phyloP scores from a whole-genome alignment of 2,888 invertebrate species.

The Stenchaetothrips biformis region DNA sequence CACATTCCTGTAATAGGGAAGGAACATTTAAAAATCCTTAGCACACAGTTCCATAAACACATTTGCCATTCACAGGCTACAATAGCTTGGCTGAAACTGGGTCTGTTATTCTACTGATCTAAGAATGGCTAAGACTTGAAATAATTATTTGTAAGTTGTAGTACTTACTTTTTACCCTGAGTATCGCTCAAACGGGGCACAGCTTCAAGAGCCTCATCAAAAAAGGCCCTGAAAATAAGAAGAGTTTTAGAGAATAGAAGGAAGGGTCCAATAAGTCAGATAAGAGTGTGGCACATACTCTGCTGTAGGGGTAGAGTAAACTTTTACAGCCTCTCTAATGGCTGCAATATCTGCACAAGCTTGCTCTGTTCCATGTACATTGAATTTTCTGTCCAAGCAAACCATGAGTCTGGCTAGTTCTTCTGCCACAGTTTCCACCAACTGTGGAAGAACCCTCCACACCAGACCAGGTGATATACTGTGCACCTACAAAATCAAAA shows the following conservation, averaged over 20 bases:
- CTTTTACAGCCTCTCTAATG: constrained; percentile 59
- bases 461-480: constrained; percentile 74
- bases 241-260: constrained; percentile 25
- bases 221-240: constrained; percentile 59
- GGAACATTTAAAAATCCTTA: constrained; percentile 16
- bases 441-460: constrained; percentile 64
- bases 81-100: neutral
- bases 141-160: constrained; percentile 19
- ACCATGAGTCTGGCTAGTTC: constrained; percentile 84
- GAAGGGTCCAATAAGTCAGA: constrained; percentile 23
- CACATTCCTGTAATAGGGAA: constrained; percentile 51
- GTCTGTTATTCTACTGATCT: constrained; percentile 32
- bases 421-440: constrained; percentile 88
- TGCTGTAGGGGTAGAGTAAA: constrained; percentile 61
- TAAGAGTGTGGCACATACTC: constrained; percentile 49
- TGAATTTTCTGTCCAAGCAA: constrained; percentile 63
- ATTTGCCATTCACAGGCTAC: neutral
- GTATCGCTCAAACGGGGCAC: constrained; percentile 60
- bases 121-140: constrained; percentile 29
- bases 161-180: constrained; percentile 36
- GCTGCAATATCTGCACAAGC: constrained; percentile 72
- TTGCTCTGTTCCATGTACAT: constrained; percentile 66
- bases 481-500: constrained; percentile 57
- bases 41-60: neutral
- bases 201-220: constrained; percentile 74